Evolutionary conservation across 2,888 invertebrate genomes (phyloP), one percentile per base, ranked within the genome.

Genomic region (Entomobrya multifasciata): DNA sequence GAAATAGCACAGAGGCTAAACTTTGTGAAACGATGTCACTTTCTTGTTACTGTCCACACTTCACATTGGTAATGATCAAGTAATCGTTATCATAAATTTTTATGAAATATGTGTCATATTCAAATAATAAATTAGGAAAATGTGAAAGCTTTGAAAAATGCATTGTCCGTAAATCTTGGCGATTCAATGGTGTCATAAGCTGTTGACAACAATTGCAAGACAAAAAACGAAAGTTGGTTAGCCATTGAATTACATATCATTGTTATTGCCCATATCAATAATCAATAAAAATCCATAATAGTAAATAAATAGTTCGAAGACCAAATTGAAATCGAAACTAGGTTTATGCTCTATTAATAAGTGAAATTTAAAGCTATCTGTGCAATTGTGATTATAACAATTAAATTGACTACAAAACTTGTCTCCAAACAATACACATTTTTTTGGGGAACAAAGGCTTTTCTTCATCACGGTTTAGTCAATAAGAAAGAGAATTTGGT

Each of bases 141-240:
- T 84, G 84, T 84, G 84, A 84, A 84, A 84, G 84, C 84, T 67
- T n/a, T n/a, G n/a, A n/a, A 36, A 77, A 27, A 65, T 67, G 52
- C 70, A 77, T 77, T 77, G 67, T 77, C 8, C 44, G 36, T 4
- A 52, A 74, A 83, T 30, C 65, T 49, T 62, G 60, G 76, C 65
- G 36, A 72, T 76, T 83, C 74, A 62, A 78, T 72, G 60, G 70
- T 72, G 67, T 83, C 74, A 84, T 72, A 76, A 70, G 70, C 47
- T 41, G 77, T 77, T 67, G 77, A 77, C 67, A 84, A 70, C 67
- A 77, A 77, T 77, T 44, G 30, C 65, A 52, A 57, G 13, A 22
- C 20, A 70, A n/a, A 47, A 84, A 84, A 84, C 17, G 84, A 84
- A 84, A 84, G 84, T 77, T 77, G 52, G n/a, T 52, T 4, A 22